Conservation (phyloP, 2,797 vertebrate species). For the Mus spretus region DNA sequence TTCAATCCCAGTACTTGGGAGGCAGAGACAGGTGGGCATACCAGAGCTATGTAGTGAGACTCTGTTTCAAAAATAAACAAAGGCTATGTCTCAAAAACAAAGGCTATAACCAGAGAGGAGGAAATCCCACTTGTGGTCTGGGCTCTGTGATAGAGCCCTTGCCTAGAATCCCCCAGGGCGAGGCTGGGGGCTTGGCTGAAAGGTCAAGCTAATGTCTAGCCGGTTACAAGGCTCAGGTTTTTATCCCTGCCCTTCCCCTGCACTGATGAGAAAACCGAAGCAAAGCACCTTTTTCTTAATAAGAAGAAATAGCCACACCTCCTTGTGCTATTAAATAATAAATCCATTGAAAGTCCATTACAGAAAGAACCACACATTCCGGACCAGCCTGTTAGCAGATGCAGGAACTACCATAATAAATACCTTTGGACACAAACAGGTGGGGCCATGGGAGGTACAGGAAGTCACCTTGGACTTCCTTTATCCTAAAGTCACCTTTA, state of each 20-base stretch:
- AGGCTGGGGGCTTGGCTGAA: not conserved
- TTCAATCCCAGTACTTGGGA: not conserved
- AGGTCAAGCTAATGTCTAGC: not conserved
- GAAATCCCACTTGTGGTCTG: not conserved
- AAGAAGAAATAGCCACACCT: not conserved
- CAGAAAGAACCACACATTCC: not conserved
- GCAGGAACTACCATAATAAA: not conserved
- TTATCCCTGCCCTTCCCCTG: not conserved
- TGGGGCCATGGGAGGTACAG: not conserved
- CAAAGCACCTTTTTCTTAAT: not conserved
- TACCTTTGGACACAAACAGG: conserved; percentile 49
- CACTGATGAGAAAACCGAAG: not conserved
- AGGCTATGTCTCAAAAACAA: not conserved
- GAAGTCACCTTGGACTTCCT: conserved; percentile 53
- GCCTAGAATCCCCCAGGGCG: not conserved
- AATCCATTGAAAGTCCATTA: not conserved
- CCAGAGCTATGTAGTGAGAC: not conserved
- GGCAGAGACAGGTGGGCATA: not conserved
- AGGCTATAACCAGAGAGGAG: not conserved
- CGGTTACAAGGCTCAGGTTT: not conserved
- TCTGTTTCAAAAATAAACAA: not conserved
- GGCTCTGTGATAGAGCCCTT: not conserved
- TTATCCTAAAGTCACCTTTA: not conserved
- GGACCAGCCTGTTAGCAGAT: not conserved
- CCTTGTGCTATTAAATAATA: conserved; percentile 40